Percentiles rank a stretch among this genome's conserved stretches.
phyloP scores from a whole-genome alignment of 2,113 vertebrate genomes.

The Lycaon pictus region DNA sequence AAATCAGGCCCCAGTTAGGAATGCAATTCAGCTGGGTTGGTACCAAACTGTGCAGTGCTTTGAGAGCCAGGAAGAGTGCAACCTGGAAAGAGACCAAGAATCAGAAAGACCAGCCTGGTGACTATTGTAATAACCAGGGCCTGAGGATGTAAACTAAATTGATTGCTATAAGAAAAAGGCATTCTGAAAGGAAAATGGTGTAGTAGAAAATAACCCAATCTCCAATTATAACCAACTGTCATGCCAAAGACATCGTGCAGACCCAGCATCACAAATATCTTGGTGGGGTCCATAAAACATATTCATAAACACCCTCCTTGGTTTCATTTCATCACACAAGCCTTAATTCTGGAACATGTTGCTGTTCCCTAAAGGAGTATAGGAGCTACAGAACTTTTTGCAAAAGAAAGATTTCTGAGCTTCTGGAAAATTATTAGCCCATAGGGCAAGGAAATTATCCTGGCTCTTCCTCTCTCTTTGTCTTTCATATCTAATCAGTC shows the following conservation, averaged over 20 bases:
- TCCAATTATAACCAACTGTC: background rate
- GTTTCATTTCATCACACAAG: constrained; percentile 23
- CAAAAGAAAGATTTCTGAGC: background rate
- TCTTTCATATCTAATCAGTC: background rate
- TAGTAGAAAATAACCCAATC: background rate
- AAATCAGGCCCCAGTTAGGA: background rate
- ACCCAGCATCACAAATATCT: background rate
- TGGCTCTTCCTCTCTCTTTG: background rate
- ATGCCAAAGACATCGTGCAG: background rate
- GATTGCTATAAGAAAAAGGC: background rate
- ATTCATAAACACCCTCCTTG: background rate
- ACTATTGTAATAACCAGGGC: background rate
- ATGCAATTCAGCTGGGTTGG: background rate
- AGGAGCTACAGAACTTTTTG: background rate
- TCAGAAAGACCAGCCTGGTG: background rate
- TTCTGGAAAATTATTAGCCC: constrained; percentile 25
- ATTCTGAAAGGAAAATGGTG: constrained; percentile 38
- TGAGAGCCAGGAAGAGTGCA: constrained; percentile 17
- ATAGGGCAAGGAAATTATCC: background rate
- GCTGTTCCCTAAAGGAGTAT: background rate
- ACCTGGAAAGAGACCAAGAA: constrained; percentile 15
- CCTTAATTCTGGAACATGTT: background rate
- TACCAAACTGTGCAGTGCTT: background rate
- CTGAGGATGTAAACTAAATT: constrained; percentile 1
- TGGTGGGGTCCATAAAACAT: background rate